Percentiles rank a stretch among this genome's conserved stretches.
Evolutionary conservation across 2,888 invertebrate species (phyloP).

Genomic region (Drosophila sordidapex): DNA sequence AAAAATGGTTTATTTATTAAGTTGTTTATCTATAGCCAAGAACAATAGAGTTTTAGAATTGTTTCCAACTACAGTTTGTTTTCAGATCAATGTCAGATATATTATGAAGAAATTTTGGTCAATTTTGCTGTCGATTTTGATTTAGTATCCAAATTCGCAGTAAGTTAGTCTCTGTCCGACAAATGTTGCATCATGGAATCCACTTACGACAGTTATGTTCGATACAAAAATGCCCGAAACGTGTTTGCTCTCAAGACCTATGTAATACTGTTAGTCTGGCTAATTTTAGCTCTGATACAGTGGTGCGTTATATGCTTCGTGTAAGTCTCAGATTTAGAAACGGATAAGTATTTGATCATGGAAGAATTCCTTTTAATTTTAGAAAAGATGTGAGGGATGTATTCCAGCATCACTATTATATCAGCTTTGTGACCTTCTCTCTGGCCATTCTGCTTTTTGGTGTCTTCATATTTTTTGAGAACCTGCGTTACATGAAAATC

Average conservation of each 20-base stretch:
- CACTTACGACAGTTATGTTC: constrained; percentile 16
- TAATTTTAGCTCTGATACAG: constrained; percentile 46
- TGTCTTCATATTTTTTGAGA: constrained; percentile 53
- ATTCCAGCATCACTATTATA: constrained; percentile 18
- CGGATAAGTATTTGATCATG: no score
- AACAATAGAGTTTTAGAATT: not conserved
- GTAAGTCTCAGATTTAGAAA: constrained; percentile 31
- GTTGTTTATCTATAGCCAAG: not conserved
- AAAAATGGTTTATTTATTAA: not conserved
- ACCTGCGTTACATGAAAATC: constrained; percentile 27
- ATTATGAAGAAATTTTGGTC: not conserved
- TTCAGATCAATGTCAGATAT: constrained; percentile 26
- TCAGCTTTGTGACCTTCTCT: constrained; percentile 40
- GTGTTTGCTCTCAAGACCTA: constrained; percentile 46
- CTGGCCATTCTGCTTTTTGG: constrained; percentile 26
- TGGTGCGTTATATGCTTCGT: constrained; percentile 33
- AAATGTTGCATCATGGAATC: constrained; percentile 37
- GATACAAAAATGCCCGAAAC: constrained; percentile 29
- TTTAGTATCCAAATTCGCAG: constrained; percentile 3
- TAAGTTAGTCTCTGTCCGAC: constrained; percentile 5
- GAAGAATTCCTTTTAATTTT: not conserved
- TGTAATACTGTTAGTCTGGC: constrained; percentile 37
- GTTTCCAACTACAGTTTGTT: not conserved
- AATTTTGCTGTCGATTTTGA: constrained; percentile 13
- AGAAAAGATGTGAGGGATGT: constrained; percentile 4